Conservation (phyloP, 2,797 vertebrate species). For the Argentina silus region DNA sequence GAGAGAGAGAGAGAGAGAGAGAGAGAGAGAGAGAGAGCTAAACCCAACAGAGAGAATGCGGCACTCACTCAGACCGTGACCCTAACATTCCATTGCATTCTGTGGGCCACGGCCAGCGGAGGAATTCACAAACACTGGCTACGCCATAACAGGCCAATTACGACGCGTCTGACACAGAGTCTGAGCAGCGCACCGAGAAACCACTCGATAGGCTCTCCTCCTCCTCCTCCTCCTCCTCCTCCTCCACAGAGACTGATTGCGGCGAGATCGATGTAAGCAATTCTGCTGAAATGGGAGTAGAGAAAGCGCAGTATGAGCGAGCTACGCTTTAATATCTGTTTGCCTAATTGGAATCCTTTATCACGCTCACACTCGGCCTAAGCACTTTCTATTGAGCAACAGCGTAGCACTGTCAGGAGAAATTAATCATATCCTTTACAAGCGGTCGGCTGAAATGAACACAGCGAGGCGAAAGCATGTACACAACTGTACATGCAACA, state of each 20-base stretch:
- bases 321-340: conserved; percentile 12
- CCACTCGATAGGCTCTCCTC: conserved; percentile 24
- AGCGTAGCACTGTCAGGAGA: neutral
- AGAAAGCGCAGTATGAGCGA: neutral
- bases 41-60: conserved; percentile 6
- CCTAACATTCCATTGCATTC: conserved; percentile 60
- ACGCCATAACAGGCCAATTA: conserved; percentile 50
- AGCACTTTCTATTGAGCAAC: neutral
- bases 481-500: too few relatives aligned
- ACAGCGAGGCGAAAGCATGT: too few relatives aligned
- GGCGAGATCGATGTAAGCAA: conserved; percentile 38
- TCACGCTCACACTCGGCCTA: neutral
- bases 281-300: conserved; percentile 2
- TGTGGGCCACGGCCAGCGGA: conserved; percentile 42
- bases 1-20: neutral
- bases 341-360: conserved; percentile 17
- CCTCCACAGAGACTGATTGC: conserved; percentile 9
- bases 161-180: conserved; percentile 33
- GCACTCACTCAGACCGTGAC: conserved; percentile 54
- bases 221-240: neutral
- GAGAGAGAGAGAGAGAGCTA: neutral
- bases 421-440: conserved; percentile 1
- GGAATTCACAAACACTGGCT: conserved; percentile 56
- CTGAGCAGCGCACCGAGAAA: conserved; percentile 8
- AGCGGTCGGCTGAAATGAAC: neutral